Base-by-base conservation (phyloP, 2,797 vertebrate species). In the Tragelaphus eurycerus region DNA sequence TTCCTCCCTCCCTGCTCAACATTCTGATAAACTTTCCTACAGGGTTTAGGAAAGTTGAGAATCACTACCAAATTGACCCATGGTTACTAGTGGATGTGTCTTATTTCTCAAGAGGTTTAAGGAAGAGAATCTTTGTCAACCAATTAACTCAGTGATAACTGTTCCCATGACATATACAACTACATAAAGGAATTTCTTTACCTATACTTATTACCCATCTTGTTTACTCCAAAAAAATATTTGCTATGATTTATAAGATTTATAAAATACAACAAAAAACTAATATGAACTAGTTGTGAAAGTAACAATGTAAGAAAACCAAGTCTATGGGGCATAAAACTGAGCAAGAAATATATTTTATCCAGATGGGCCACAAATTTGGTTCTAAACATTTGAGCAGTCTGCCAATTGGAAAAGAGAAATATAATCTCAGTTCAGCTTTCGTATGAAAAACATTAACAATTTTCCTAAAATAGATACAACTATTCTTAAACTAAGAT, bases 401-500 rank as follows among this genome's bases (percentile, higher is more conserved):
- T 4, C 8, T 95, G 43, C 25, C 38, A 85, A n/a, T 4, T 29
- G 81, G 27, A 64, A 76, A 95, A 90, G 34, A 43, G 25, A 89
- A 95, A 91, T 17, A 19, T 34, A 4, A 17, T 85, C 31, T 92
- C 64, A 71, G 57, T 86, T 90, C 50, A 59, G 7, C 59, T 90
- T 90, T 27, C 12, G 16, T 85, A 48, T 74, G 17, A 93, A 79
- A 85, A 87, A 62, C 25, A 79, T 7, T 50, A 74, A 79, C 55
- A 86, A 62, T 62, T 82, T 92, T 90, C 34, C 60, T 38, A 79
- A 27, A 55, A 89, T 17, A 90, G 15, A 59, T 23, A 79, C n/a
- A 93, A 59, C 8, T 90, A 84, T 86, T 71, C 43, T 95, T 87
- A 89, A 96, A 67, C 21, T 85, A 92, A 89, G 62, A 84, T 89